Evolutionary conservation across 1,140 invertebrate genomes (phyloP), one percentile per base, ranked within the genome.

Genomic region (Oryctes rhinoceros): DNA sequence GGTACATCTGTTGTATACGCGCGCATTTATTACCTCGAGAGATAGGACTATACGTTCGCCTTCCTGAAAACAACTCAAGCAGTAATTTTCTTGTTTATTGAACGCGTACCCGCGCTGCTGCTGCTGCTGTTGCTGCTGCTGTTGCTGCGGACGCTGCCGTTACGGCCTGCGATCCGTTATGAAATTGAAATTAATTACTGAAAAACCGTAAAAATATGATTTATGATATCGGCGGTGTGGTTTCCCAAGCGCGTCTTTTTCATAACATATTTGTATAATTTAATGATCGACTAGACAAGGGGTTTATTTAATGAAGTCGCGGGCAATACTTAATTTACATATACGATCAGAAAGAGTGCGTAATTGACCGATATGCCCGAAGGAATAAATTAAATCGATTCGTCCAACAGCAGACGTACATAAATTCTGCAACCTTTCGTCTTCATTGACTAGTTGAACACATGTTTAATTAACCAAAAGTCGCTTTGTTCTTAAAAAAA

Each of bases 21-120:
- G 35, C 24, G 20, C 24, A 24, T 71, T 24, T 71, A 71, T 59
- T 59, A 59, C 53, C 53, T 18, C 11, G 18, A 13, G 30, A 37
- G 65, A 71, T 71, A 71, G 65, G 53, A 59, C 18, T n/a, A 30
- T 30, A 6, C 18, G 53, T 18, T 59, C 18, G 53, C 53, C 65
- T 71, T 71, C 65, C 65, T 71, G 65, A 71, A 71, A 71, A 71
- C 35, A 71, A 71, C 65, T 71, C 65, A 71, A 35, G 65, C 65
- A 37, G 65, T 71, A 71, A 71, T 71, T 71, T 71, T 71, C 65
- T 71, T 71, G 65, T 71, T 71, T 71, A 71, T 71, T 35, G 65
- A 71, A 24, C 65, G 65, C 35, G 24, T 37, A 15, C 65, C 5
- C 3, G 18, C 65, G 20, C 24, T 13, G 65, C 35, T 71, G 65